Evolutionary conservation across 2,888 invertebrate genomes (phyloP).

Genomic region (Hydrotaea diabolus): DNA sequence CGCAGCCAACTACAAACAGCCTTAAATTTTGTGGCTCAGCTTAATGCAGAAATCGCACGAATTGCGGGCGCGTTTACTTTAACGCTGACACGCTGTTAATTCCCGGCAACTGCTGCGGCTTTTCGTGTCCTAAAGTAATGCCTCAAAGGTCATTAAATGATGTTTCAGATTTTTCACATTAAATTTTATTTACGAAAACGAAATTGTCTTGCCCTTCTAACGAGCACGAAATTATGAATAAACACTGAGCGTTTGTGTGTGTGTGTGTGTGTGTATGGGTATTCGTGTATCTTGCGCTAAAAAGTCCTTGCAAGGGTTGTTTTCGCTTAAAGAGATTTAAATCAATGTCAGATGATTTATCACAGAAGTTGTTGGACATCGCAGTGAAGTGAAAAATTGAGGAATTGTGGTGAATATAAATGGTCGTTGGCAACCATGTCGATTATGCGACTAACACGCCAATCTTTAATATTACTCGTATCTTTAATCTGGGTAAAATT

Average conservation of each 20-base stretch:
- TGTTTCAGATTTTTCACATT: not conserved
- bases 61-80: not conserved
- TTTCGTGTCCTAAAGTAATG: constrained; percentile 4
- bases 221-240: not conserved
- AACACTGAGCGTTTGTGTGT: not conserved
- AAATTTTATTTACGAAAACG: constrained; percentile 1
- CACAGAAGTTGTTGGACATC: not conserved
- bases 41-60: not conserved
- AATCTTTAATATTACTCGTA: no score
- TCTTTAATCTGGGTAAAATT: no score
- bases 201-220: not conserved
- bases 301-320: not conserved
- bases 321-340: not conserved
- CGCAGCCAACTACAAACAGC: not conserved
- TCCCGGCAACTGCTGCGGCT: constrained; percentile 5
- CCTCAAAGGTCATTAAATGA: not conserved
- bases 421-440: constrained; percentile 3
- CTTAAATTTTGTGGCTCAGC: not conserved
- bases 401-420: not conserved
- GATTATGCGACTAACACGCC: no score
- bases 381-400: not conserved
- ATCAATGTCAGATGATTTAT: constrained; percentile 1
- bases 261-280: no score
- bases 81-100: not conserved
- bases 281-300: no score